A percentile compares a stretch with the other conserved stretches of the same genome.
Evolutionary conservation across 2,888 invertebrate genomes (phyloP).

Genomic region (Eupithecia exiguata): DNA sequence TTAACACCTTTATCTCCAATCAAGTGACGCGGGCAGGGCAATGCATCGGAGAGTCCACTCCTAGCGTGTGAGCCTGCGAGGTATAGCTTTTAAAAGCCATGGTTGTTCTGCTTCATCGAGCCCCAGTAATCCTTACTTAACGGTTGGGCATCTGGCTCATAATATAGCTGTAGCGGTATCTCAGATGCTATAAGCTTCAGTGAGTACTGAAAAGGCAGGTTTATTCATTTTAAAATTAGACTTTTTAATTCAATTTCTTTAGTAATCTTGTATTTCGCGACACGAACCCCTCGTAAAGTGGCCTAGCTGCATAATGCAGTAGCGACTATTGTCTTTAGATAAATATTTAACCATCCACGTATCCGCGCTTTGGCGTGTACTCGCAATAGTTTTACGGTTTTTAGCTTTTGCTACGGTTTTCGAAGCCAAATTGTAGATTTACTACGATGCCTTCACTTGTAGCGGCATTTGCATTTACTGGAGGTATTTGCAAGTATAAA

Average conservation of each 20-base stretch:
- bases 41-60: not conserved
- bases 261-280: not conserved
- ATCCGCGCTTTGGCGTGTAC: slow-evolving; percentile 24
- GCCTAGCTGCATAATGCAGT: slow-evolving; percentile 23
- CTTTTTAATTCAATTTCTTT: not conserved
- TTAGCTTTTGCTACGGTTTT: slow-evolving; percentile 27
- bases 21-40: not conserved
- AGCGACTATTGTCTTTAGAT: slow-evolving; percentile 40
- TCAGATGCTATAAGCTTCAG: not conserved
- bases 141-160: not conserved
- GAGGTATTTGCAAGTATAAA: slow-evolving; percentile 23
- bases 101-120: not conserved
- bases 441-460: slow-evolving; percentile 12
- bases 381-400: slow-evolving; percentile 28
- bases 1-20: not conserved
- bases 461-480: slow-evolving; percentile 27
- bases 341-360: slow-evolving; percentile 23
- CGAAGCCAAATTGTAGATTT: slow-evolving; percentile 33
- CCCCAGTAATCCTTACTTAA: not conserved
- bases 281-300: slow-evolving; percentile 14
- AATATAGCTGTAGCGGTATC: not conserved
- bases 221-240: not conserved
- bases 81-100: not conserved
- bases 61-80: not conserved
- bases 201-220: not conserved